phyloP scores from a whole-genome alignment of 2,797 vertebrate species.

The Lutjanus campechanus region DNA sequence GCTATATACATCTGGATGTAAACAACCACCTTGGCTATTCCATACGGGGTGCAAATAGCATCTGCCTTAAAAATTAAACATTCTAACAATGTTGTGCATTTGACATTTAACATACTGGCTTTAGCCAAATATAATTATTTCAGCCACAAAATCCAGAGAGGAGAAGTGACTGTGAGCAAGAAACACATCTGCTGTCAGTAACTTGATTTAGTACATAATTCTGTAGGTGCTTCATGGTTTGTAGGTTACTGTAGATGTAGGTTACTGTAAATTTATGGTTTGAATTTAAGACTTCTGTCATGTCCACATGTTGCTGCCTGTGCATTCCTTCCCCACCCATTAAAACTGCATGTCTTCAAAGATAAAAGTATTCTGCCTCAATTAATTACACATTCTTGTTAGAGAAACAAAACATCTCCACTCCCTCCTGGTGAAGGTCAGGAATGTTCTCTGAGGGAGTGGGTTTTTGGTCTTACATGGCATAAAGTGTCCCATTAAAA shows the following conservation, averaged over 20 bases:
- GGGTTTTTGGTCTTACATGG: slow-evolving; percentile 17
- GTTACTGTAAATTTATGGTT: slow-evolving; percentile 9
- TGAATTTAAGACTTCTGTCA: slow-evolving; percentile 9
- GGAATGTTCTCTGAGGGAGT: slow-evolving; percentile 21
- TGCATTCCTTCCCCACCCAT: slow-evolving; percentile 21
- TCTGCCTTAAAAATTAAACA: background rate
- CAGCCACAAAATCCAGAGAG: background rate
- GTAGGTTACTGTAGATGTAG: background rate
- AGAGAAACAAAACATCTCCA: slow-evolving; percentile 19
- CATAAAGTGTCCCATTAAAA: slow-evolving; percentile 15
- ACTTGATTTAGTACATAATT: slow-evolving; percentile 26
- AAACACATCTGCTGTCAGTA: background rate
- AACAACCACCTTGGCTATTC: no score
- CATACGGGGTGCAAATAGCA: no score
- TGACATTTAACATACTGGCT: background rate
- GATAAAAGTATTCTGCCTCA: slow-evolving; percentile 6
- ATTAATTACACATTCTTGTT: slow-evolving; percentile 28
- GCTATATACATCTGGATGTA: no score
- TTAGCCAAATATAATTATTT: slow-evolving; percentile 2
- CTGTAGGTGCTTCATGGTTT: slow-evolving; percentile 1
- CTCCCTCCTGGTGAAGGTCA: background rate
- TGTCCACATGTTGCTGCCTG: slow-evolving; percentile 24
- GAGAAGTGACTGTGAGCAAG: slow-evolving; percentile 4
- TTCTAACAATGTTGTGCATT: background rate
- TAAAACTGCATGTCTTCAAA: background rate